These are phyloP conservation scores for Epicauta chinensis DNA, from an alignment of 1,140 invertebrate genomes.

Conservation along the genomic window DNA sequence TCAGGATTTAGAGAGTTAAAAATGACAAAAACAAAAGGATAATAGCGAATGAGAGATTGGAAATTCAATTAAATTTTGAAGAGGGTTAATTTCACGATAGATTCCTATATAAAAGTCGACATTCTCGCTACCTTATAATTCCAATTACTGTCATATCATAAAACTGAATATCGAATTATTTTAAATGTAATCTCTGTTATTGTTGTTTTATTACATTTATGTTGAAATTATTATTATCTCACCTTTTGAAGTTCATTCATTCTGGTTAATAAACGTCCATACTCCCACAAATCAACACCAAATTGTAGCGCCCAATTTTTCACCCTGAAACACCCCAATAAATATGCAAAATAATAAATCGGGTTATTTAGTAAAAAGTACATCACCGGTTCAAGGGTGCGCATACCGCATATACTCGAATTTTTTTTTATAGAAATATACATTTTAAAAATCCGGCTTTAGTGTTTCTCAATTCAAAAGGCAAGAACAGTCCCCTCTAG, in stretches of 20 bases:
- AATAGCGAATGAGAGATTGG: slow-evolving; percentile 12
- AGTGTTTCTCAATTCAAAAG: slow-evolving; percentile 20
- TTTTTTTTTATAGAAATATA: too few species aligned
- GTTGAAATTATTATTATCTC: slow-evolving; percentile 45
- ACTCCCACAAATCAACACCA: slow-evolving; percentile 82
- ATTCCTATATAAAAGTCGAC: too few species aligned
- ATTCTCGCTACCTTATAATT: slow-evolving; percentile 14
- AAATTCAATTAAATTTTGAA: slow-evolving; percentile 19
- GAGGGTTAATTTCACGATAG: slow-evolving; percentile 17
- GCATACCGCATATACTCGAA: too few species aligned
- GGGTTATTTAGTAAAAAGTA: too few species aligned
- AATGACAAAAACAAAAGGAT: slow-evolving; percentile 16
- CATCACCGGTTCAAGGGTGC: too few species aligned
- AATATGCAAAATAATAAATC: neutral
- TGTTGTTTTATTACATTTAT: neutral
- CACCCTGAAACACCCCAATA: slow-evolving; percentile 62
- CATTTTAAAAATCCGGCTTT: neutral
- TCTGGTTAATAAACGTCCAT: slow-evolving; percentile 77
- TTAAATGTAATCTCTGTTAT: neutral
- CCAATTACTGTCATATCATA: slow-evolving; percentile 18
- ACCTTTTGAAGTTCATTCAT: slow-evolving; percentile 81
- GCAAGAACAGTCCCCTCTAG: slow-evolving; percentile 22
- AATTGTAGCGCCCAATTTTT: slow-evolving; percentile 87
- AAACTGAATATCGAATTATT: neutral
- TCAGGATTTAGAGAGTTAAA: slow-evolving; percentile 14